Percentiles rank a stretch among this genome's conserved stretches.
These are phyloP conservation scores for Marmota monax DNA, from an alignment of 2,113 vertebrate genomes.

Conservation along the genomic window DNA sequence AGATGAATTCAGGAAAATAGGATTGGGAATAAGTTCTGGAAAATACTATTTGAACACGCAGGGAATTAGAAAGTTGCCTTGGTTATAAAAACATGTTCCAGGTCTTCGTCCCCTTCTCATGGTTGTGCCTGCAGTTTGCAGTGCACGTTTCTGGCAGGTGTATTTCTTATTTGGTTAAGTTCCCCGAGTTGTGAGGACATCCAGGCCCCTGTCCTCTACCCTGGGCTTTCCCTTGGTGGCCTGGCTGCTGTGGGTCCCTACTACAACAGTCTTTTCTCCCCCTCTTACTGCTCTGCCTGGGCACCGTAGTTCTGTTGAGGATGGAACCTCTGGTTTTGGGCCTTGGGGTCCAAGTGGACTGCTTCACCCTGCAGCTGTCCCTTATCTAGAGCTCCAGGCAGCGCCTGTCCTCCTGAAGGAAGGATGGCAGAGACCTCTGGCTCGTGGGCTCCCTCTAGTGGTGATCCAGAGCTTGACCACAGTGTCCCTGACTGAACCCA, in stretches of 20 bases:
- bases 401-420: not conserved
- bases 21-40: not conserved
- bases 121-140: accelerated
- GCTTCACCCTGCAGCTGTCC: too few relatives aligned
- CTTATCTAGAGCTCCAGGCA: too few relatives aligned
- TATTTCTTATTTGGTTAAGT: not conserved
- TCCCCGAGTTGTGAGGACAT: not conserved
- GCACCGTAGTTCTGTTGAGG: not conserved
- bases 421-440: not conserved
- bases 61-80: not conserved
- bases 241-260: not conserved
- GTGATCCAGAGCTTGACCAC: not conserved
- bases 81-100: accelerated
- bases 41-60: not conserved
- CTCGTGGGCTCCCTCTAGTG: constrained; percentile 82
- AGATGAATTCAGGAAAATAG: not conserved
- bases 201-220: too few relatives aligned
- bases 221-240: not conserved
- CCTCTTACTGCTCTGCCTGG: not conserved
- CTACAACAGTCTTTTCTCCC: too few relatives aligned
- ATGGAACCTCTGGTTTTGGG: not conserved
- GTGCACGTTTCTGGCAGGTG: accelerated
- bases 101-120: not conserved
- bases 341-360: not conserved
- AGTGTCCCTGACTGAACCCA: not conserved